Evolutionary conservation across 2,797 vertebrate genomes (phyloP).

Genomic region (Liparis tanakae): DNA sequence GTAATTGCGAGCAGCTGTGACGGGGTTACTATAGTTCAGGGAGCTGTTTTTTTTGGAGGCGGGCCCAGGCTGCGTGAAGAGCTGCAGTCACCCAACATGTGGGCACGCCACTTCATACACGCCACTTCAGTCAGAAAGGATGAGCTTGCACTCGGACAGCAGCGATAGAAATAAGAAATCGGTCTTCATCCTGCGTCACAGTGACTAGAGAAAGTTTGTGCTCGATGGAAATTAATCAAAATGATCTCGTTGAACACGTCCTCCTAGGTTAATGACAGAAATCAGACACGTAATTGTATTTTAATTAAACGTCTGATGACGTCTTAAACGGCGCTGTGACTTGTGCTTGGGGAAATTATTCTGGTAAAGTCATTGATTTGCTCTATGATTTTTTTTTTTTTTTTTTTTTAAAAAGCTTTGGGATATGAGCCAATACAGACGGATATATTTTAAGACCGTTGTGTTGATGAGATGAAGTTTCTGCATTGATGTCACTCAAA

Average conservation of each 20-base stretch:
- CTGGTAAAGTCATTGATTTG: background rate
- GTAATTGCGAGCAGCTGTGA: constrained; percentile 86
- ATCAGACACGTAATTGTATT: no score
- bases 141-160: constrained; percentile 7
- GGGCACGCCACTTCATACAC: constrained; percentile 29
- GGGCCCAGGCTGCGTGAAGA: constrained; percentile 47
- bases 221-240: background rate
- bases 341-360: background rate
- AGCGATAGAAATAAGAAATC: no score
- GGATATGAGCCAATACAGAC: background rate
- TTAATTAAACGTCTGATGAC: no score
- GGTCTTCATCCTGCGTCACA: background rate
- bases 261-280: background rate
- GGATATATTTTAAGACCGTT: no score
- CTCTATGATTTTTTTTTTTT: no score
- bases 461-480: no score
- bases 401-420: no score
- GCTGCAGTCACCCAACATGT: constrained; percentile 52
- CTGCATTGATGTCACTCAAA: no score
- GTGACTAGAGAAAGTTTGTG: background rate
- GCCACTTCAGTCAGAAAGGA: constrained; percentile 22
- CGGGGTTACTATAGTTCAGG: constrained; percentile 81
- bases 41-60: constrained; percentile 50
- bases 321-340: rapidly evolving
- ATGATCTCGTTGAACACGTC: background rate